Conservation (phyloP, 2,797 vertebrate genomes). For the Cygnus olor region DNA sequence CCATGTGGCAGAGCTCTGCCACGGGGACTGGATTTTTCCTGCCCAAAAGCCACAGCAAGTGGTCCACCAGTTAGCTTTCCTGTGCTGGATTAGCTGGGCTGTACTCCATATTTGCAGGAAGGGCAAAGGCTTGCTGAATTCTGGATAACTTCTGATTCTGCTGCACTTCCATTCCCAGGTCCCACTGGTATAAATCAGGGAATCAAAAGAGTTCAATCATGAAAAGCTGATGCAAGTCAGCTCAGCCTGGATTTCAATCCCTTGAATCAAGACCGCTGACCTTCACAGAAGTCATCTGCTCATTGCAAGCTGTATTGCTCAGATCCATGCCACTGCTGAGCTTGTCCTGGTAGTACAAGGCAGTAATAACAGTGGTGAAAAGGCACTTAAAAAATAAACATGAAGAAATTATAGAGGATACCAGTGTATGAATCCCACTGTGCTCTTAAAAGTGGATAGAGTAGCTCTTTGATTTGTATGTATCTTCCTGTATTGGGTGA, state of each 20-base stretch:
- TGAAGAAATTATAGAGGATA: neutral
- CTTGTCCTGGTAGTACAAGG: neutral
- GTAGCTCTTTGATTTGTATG: neutral
- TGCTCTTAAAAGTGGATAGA: neutral
- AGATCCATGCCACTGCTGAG: neutral
- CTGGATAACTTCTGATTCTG: neutral
- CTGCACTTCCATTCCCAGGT: neutral
- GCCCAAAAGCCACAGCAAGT: neutral
- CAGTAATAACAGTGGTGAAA: neutral
- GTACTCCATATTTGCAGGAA: fast-evolving
- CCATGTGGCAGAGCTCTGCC: neutral
- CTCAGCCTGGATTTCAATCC: neutral
- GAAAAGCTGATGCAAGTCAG: neutral
- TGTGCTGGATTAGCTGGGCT: neutral
- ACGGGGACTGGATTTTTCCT: neutral
- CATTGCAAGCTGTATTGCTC: neutral
- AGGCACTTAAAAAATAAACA: neutral
- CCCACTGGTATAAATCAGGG: neutral
- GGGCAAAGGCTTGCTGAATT: neutral
- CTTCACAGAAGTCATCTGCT: neutral
- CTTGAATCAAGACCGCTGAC: neutral
- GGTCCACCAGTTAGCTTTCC: neutral
- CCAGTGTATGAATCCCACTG: neutral
- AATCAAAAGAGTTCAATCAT: neutral
- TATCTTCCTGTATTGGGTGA: neutral